Evolutionary conservation across 2,113 vertebrate genomes (phyloP).

Genomic region (Hypanus sabinus): DNA sequence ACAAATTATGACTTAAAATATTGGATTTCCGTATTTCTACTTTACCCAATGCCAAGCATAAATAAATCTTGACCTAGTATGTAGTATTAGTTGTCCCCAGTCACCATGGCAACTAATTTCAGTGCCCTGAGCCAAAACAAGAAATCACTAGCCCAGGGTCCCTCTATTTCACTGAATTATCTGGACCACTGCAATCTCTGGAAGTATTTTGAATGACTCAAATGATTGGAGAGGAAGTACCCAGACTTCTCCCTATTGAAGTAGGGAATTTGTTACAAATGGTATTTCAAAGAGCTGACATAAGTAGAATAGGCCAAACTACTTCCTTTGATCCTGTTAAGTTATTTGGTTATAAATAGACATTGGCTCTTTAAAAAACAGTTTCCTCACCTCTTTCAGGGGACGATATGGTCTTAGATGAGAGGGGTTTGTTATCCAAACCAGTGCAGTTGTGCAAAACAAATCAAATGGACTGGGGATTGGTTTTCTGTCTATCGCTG

Average conservation of each 20-base stretch:
- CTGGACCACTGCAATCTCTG: neutral
- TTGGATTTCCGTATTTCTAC: neutral
- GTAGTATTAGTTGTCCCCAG: too few species aligned
- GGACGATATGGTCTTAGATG: too few species aligned
- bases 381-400: too few species aligned
- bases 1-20: neutral
- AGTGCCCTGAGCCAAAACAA: neutral
- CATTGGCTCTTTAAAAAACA: too few species aligned
- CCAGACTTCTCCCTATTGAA: neutral
- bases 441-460: neutral
- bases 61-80: neutral
- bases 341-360: too few species aligned
- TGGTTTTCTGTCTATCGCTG: neutral
- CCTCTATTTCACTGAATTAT: neutral
- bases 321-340: too few species aligned
- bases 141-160: neutral
- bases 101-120: neutral
- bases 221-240: neutral
- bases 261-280: too few species aligned
- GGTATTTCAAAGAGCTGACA: too few species aligned
- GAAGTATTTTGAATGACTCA: neutral
- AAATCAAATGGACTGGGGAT: neutral
- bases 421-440: too few species aligned
- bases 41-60: too few species aligned
- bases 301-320: too few species aligned